Base-by-base conservation (phyloP, 2,113 vertebrate genomes). In the Cryptomyrus ogoouensis region DNA sequence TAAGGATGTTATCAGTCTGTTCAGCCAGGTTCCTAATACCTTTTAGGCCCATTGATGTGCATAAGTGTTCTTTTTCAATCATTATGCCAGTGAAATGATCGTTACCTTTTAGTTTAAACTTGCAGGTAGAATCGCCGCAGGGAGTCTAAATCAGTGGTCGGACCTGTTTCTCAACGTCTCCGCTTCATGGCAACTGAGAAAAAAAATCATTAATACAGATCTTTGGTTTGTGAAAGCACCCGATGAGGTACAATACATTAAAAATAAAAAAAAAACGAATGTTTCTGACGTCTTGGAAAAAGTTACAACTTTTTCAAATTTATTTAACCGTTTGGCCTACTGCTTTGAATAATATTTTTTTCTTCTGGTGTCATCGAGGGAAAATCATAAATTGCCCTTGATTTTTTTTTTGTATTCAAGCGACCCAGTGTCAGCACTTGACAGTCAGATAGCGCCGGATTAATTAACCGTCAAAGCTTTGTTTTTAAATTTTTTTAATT, bases 31-130 rank as follows among this genome's bases (percentile, higher is more conserved):
- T 92, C 87, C 83, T 90, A 90, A 90, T 92, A 88, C 92, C 58
- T 91, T 91, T 92, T 91, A 74, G 53, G 9, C 88, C 88, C 86
- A 80, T 85, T 85, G 93, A 84, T 91, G 93, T 93, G 94, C 95
- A 27, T 88, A 87, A 89, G 58, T 90, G 85, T 56, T 66, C 62
- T 92, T 93, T 91, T 91, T 83, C 90, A 95, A 95, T 91, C 91
- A 93, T 94, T 93, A 92, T 95, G 96, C 96, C 93, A 94, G 91
- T 87, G 93, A 94, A 96, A 93, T 96, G 95, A 96, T 96, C 95
- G 92, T 94, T 93, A 94, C 92, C 94, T 97, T 95, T 97, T 96
- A 96, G 96, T 97, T 95, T 95, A 94, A 94, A 91, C 90, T 89
- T 92, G 91, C 91, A 90, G 89, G 86, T 19, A 91, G 91, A 93